A percentile compares a stretch with the other conserved stretches of the same genome.
Conservation (phyloP, 2,797 vertebrate species). For the Lates japonicus region DNA sequence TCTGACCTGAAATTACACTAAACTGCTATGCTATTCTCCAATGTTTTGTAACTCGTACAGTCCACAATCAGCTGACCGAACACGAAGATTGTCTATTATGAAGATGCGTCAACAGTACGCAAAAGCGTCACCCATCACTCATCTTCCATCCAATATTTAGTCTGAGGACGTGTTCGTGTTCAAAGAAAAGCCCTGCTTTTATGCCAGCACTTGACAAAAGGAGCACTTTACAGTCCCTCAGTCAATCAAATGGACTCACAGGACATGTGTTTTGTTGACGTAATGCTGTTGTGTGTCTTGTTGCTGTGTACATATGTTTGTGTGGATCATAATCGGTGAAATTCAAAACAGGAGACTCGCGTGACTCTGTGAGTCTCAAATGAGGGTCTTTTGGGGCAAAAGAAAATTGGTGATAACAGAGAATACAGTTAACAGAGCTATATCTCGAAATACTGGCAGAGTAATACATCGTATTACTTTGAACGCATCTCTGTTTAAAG, state of each 20-base stretch:
- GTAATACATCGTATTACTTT: not conserved
- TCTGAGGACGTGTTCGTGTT: accelerated
- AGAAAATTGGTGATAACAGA: not conserved
- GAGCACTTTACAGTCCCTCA: no score
- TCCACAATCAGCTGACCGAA: slow-evolving; percentile 53
- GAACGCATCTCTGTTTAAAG: slow-evolving; percentile 9
- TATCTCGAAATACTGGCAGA: not conserved
- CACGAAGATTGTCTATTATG: slow-evolving; percentile 38
- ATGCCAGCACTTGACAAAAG: not conserved
- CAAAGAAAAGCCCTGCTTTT: not conserved
- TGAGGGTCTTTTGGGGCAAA: accelerated
- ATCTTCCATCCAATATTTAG: not conserved
- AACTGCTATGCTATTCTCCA: not conserved
- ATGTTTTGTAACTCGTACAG: slow-evolving; percentile 73
- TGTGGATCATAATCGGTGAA: no score
- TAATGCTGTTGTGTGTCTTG: no score
- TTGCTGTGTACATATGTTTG: not conserved
- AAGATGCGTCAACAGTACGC: accelerated
- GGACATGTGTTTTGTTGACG: not conserved
- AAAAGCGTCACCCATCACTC: not conserved
- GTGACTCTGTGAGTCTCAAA: not conserved
- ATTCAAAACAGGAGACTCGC: not conserved
- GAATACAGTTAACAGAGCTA: not conserved
- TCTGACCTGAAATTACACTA: not conserved
- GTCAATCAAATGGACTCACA: not conserved